Conservation (phyloP, 2,113 vertebrate genomes). For the Ammospiza nelsoni region DNA sequence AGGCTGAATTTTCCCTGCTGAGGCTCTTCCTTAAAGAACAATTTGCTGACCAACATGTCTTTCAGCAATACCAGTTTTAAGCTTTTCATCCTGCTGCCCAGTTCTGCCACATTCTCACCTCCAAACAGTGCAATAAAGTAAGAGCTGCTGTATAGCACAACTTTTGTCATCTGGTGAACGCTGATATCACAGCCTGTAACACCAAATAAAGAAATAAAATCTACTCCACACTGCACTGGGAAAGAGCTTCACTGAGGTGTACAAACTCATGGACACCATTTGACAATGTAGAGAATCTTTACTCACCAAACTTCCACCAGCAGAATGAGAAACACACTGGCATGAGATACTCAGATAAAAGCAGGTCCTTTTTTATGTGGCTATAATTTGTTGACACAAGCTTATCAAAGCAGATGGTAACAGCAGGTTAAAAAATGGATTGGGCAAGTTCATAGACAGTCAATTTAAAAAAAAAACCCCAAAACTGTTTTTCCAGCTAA, state of each 20-base stretch:
- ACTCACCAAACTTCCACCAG: not conserved
- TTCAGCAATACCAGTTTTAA: not conserved
- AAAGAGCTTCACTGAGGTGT: not conserved
- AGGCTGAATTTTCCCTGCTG: not conserved
- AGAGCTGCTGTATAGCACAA: not conserved
- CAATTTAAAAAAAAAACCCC: not conserved
- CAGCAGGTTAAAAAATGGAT: not conserved
- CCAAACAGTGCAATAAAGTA: not conserved
- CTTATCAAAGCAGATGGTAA: not conserved
- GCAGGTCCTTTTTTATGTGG: not conserved
- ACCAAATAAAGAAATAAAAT: not conserved
- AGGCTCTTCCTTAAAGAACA: not conserved
- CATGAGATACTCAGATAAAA: not conserved
- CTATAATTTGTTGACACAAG: not conserved
- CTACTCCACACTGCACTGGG: not conserved
- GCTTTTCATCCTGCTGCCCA: not conserved
- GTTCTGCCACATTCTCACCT: not conserved
- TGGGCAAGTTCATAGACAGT: not conserved
- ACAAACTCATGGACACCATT: not conserved
- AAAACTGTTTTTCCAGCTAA: not conserved
- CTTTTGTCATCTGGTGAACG: not conserved
- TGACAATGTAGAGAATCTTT: not conserved
- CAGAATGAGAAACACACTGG: not conserved
- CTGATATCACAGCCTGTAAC: not conserved
- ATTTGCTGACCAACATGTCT: not conserved